phyloP scores from a whole-genome alignment of 1,140 invertebrate genomes.

The Drosophila navojoa region DNA sequence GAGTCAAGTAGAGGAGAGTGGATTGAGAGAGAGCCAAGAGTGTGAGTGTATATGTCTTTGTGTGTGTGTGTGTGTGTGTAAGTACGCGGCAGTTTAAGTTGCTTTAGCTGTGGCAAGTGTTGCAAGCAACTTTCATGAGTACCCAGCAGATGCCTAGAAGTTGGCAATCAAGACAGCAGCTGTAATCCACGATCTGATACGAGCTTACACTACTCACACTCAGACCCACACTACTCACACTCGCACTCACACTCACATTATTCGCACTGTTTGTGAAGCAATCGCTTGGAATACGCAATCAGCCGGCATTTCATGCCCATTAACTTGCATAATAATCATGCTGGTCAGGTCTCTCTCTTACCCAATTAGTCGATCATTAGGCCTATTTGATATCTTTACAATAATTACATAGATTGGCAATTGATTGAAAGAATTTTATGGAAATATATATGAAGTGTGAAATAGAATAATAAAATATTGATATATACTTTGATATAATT shows the following conservation, averaged over 20 bases:
- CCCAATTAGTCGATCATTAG: conserved; percentile 3
- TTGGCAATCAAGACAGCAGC: conserved; percentile 18
- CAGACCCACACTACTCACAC: too few species aligned
- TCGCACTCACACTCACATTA: too few species aligned
- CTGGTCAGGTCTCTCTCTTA: not conserved
- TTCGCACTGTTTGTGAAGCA: too few species aligned
- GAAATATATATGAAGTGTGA: too few species aligned
- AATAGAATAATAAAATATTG: too few species aligned
- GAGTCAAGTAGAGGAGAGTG: not conserved
- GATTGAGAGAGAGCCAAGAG: conserved; percentile 22
- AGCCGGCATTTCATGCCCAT: conserved; percentile 6
- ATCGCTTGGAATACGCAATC: conserved; percentile 7
- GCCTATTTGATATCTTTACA: not conserved
- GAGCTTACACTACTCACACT: not conserved
- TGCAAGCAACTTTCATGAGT: conserved; percentile 7
- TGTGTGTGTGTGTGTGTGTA: conserved; percentile 19
- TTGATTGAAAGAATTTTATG: too few species aligned
- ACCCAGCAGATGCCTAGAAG: conserved; percentile 4
- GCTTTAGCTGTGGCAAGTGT: conserved; percentile 50
- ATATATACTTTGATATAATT: too few species aligned
- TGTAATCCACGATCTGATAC: conserved; percentile 7
- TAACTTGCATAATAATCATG: not conserved
- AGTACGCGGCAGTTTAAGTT: conserved; percentile 49
- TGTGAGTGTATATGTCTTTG: conserved; percentile 23
- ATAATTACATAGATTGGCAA: not conserved